Conservation (phyloP, 2,113 vertebrate genomes). For the Cinclus cinclus region DNA sequence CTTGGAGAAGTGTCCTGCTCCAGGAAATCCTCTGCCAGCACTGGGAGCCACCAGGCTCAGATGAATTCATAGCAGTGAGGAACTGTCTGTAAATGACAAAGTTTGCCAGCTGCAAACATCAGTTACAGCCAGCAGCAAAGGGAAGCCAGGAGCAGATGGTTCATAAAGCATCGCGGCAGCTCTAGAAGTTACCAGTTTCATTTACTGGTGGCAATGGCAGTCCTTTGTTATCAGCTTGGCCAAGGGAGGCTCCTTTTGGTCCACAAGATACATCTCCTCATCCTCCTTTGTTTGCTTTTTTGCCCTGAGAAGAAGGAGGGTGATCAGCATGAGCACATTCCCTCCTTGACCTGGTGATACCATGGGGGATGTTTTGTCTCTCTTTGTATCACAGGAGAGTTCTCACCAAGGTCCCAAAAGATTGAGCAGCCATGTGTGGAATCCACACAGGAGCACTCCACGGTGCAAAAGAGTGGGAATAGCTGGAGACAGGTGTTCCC, state of each 20-base stretch:
- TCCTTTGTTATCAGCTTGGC: background rate
- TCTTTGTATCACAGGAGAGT: background rate
- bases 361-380: background rate
- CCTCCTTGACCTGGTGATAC: background rate
- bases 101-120: background rate
- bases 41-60: background rate
- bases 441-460: accelerated
- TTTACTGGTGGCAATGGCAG: background rate
- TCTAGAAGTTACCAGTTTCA: background rate
- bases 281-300: background rate
- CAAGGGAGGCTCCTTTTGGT: background rate
- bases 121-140: background rate
- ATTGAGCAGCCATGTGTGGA: background rate
- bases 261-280: background rate
- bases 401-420: background rate
- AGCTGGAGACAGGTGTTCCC: background rate
- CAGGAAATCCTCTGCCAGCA: background rate
- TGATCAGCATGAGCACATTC: background rate
- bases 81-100: background rate
- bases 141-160: conserved; percentile 17
- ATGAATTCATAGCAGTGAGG: background rate
- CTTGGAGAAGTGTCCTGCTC: background rate
- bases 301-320: background rate
- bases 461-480: background rate
- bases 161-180: background rate